Base-by-base conservation (phyloP, 1,140 invertebrate species). In the Rhopalosiphum padi region DNA sequence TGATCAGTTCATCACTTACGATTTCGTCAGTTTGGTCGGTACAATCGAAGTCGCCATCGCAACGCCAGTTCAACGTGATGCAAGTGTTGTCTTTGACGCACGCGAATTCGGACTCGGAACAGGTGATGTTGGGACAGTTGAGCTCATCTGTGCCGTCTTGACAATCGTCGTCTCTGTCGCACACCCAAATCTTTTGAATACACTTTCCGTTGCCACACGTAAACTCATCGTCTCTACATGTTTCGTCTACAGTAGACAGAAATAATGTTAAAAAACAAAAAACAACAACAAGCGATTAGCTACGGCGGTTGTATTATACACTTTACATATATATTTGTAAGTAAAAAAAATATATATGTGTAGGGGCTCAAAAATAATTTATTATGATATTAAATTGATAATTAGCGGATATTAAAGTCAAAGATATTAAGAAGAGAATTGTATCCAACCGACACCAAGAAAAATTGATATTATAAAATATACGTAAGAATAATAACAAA, bases 121-220 rank as follows among this genome's bases (percentile, higher is more conserved):
- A 98, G 11, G 96, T 97, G 9, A 96, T 95, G 77, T 96, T 95
- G 8, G 96, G 96, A 94, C 98, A 99, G 95, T 97, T 96, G 53
- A 96, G 96, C 94, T 99, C 98, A 94, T 99, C 98, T 82, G 96
- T 97, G 43, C 96, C 96, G 94, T 98, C 97, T 9, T 97, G 97
- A 94, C 98, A 99, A 95, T 99, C 98, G 94, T 98, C 96, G 94
- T 98, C 97, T 46, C 97, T 96, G 95, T 99, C 98, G 95, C 98
- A 99, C 18, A 97, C 96, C 98, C 98, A 99, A 15, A 96, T 96
- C 94, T 97, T 96, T 94, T 98, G 98, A 94, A 99, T 98, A 95
- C 98, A 99, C 94, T 97, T 97, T 23, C 98, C 98, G 94, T 98
- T 98, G 82, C 96, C 96, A 95, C 98, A 99, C 5, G 98, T 98